phyloP scores from a whole-genome alignment of 2,797 vertebrate species.

The Sciurus vulgaris region DNA sequence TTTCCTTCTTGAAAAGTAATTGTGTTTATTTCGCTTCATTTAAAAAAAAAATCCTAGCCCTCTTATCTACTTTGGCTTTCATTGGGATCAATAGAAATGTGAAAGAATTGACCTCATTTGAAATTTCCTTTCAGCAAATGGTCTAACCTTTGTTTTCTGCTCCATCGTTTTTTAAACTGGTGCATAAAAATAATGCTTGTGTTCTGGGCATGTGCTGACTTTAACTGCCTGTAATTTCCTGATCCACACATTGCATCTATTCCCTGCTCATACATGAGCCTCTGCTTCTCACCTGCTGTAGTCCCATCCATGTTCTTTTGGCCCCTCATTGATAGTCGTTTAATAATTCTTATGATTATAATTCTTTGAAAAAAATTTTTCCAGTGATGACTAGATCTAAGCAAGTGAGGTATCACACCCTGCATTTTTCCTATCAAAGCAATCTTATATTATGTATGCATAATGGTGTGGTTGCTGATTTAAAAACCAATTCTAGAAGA shows the following conservation, averaged over 20 bases:
- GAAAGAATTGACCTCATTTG: constrained; percentile 76
- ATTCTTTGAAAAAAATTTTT: constrained; percentile 3
- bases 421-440: constrained; percentile 8
- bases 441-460: neutral
- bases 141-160: constrained; percentile 74
- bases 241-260: neutral
- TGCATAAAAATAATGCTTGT: constrained; percentile 66
- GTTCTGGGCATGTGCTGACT: constrained; percentile 37
- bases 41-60: neutral
- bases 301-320: neutral
- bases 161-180: constrained; percentile 73
- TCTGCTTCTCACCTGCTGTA: neutral
- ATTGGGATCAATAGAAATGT: constrained; percentile 58
- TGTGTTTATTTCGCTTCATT: constrained; percentile 69
- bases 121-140: constrained; percentile 79
- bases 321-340: neutral
- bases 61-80: constrained; percentile 61
- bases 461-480: neutral
- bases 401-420: neutral
- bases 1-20: constrained; percentile 49
- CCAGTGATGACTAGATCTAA: neutral
- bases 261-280: neutral
- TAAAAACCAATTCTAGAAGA: constrained; percentile 54
- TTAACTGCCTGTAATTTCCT: constrained; percentile 21
- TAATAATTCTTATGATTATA: constrained; percentile 18